Conservation (phyloP, 53 echinoderm and acorn worm genomes). For the Stichopus horrens region DNA sequence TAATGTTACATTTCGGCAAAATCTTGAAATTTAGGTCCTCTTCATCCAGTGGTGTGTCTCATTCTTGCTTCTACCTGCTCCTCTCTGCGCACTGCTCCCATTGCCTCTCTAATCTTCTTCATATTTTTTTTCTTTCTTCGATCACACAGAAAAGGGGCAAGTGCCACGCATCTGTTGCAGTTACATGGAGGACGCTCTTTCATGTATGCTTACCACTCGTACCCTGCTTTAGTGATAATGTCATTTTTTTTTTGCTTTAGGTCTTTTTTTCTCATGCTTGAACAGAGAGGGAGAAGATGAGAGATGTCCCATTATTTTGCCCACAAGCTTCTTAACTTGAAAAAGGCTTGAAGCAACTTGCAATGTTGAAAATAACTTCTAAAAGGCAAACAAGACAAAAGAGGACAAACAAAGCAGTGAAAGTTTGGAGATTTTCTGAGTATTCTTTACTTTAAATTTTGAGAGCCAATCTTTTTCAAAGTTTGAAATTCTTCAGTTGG, state of each 20-base stretch:
- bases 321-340: conserved; percentile 15
- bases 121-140: conserved; percentile 55
- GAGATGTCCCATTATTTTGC: conserved; percentile 11
- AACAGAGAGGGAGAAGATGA: not conserved
- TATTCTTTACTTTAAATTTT: not conserved
- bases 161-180: conserved; percentile 67
- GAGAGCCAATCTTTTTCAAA: no score
- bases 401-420: not conserved
- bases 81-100: conserved; percentile 4
- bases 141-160: conserved; percentile 57
- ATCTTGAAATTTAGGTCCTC: not conserved
- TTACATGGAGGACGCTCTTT: conserved; percentile 55
- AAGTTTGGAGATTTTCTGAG: not conserved
- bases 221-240: conserved; percentile 31
- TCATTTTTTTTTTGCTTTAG: conserved; percentile 42
- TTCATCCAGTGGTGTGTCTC: not conserved
- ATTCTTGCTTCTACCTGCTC: not conserved
- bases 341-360: conserved; percentile 27
- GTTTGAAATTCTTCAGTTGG: no score
- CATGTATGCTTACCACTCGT: conserved; percentile 61
- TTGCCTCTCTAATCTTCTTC: conserved; percentile 15
- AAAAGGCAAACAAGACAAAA: not conserved
- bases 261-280: not conserved
- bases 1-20: no score
- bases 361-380: not conserved